These are phyloP conservation scores for Mylabris phalerata DNA, from an alignment of 1,140 invertebrate species.

Conservation along the genomic window DNA sequence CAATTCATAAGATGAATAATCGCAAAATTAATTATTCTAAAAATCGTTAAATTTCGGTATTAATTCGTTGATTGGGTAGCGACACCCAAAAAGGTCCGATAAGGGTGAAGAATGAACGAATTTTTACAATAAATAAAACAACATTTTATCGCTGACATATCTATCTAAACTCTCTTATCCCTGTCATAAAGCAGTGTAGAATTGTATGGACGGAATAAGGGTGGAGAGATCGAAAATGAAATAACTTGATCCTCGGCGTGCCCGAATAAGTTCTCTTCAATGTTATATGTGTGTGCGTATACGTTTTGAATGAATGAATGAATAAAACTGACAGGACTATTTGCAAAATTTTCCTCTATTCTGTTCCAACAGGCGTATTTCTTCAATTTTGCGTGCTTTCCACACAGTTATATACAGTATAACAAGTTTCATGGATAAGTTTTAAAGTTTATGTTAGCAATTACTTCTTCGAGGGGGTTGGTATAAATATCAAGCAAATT, in stretches of 20 bases:
- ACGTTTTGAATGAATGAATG: too few species aligned
- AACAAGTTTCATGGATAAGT: constrained; percentile 7
- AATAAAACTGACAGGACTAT: too few species aligned
- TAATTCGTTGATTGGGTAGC: too few species aligned
- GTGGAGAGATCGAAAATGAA: constrained; percentile 20
- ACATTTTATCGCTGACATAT: constrained; percentile 25
- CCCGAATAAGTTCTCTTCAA: constrained; percentile 10
- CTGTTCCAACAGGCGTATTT: too few species aligned
- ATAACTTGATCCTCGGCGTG: constrained; percentile 20
- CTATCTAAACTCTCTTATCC: constrained; percentile 25
- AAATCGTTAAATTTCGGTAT: too few species aligned
- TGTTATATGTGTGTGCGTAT: not conserved
- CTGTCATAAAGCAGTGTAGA: constrained; percentile 23
- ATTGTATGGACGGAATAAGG: constrained; percentile 17
- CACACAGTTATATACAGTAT: too few species aligned
- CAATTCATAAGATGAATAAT: too few species aligned
- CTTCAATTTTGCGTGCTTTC: too few species aligned
- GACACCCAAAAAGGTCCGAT: too few species aligned
- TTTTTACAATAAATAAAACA: constrained; percentile 6
- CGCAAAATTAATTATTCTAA: too few species aligned
- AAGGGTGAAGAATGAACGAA: too few species aligned
- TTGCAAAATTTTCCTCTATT: too few species aligned
- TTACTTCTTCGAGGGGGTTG: constrained; percentile 7
- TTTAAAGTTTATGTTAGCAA: constrained; percentile 13
- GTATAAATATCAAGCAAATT: constrained; percentile 13